Percentiles rank a stretch among this genome's conserved stretches.
Conservation (phyloP, 2,797 vertebrate genomes). For the Labroides dimidiatus region DNA sequence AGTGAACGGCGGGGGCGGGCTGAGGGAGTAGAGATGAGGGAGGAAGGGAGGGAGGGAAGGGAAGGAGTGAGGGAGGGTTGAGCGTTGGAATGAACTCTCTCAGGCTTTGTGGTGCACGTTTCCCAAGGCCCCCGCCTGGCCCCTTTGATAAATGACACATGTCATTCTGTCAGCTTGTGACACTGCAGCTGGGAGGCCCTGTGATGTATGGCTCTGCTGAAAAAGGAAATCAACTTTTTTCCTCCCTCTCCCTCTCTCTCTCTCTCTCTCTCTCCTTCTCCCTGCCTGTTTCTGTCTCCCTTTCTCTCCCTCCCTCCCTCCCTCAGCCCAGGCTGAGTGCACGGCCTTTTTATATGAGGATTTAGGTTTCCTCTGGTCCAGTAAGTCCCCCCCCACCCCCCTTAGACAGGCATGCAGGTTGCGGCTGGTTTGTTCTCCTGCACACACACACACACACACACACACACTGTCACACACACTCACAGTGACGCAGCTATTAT, state of each 20-base stretch:
- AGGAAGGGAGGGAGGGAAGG: constrained; percentile 36
- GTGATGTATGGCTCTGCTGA: constrained; percentile 95
- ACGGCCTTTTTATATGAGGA: constrained; percentile 94
- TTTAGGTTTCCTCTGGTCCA: constrained; percentile 92
- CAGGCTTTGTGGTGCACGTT: constrained; percentile 96
- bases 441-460: constrained; percentile 24
- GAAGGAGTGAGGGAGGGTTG: constrained; percentile 84
- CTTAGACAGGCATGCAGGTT: constrained; percentile 67
- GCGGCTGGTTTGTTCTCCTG: constrained; percentile 53
- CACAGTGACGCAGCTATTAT: constrained; percentile 68
- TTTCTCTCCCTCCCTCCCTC: constrained; percentile 60
- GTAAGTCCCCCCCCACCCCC: constrained; percentile 44
- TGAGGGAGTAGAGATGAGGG: constrained; percentile 73
- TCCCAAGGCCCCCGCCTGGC: constrained; percentile 97
- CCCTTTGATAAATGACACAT: constrained; percentile 99
- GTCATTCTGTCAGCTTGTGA: constrained; percentile 99
- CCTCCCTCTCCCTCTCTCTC: constrained; percentile 44
- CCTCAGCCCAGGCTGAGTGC: constrained; percentile 86
- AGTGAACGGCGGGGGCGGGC: constrained; percentile 73
- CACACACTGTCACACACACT: constrained; percentile 18
- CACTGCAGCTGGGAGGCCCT: constrained; percentile 96
- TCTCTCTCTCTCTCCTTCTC: constrained; percentile 62
- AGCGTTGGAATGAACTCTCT: constrained; percentile 95
- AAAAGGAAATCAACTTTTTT: constrained; percentile 97
- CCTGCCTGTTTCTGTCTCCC: constrained; percentile 77